These are phyloP conservation scores for Ichneumoninae sp. DNA, from an alignment of 2,888 invertebrate genomes.

Conservation along the genomic window DNA sequence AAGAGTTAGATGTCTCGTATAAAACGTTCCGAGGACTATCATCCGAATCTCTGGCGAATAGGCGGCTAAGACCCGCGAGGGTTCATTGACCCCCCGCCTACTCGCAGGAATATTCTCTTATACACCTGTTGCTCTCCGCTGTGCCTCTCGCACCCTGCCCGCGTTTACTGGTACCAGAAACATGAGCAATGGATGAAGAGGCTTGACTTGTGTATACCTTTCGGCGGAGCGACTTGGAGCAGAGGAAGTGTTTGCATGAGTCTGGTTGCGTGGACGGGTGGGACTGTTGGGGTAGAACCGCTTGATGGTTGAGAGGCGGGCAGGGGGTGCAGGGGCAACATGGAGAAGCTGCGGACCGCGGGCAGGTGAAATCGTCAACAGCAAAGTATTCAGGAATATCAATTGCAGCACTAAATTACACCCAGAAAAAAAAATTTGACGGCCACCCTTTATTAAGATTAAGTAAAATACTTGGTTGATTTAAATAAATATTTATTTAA, in stretches of 20 bases:
- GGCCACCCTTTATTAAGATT: no score
- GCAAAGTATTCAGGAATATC: neutral
- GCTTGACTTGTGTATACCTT: neutral
- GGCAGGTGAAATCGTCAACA: neutral
- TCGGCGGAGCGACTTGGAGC: neutral
- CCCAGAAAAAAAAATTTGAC: no score
- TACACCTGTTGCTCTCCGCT: slow-evolving; percentile 58
- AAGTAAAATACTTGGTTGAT: no score
- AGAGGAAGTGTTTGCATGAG: neutral
- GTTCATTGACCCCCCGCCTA: slow-evolving; percentile 48
- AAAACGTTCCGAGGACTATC: slow-evolving; percentile 10
- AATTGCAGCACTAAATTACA: neutral
- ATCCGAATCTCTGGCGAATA: slow-evolving; percentile 31
- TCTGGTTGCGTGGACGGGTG: neutral
- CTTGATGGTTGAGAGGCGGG: no score
- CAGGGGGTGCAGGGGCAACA: neutral
- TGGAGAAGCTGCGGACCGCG: neutral
- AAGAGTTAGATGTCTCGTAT: slow-evolving; percentile 12
- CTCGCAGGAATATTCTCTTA: slow-evolving; percentile 41
- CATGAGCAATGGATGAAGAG: neutral
- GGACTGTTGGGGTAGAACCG: neutral
- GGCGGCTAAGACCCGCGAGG: slow-evolving; percentile 31
- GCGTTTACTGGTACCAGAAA: neutral
- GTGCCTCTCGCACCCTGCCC: neutral
- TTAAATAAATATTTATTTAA: no score